Evolutionary conservation across 2,113 vertebrate genomes (phyloP).

Genomic region (Collichthys lucidus): DNA sequence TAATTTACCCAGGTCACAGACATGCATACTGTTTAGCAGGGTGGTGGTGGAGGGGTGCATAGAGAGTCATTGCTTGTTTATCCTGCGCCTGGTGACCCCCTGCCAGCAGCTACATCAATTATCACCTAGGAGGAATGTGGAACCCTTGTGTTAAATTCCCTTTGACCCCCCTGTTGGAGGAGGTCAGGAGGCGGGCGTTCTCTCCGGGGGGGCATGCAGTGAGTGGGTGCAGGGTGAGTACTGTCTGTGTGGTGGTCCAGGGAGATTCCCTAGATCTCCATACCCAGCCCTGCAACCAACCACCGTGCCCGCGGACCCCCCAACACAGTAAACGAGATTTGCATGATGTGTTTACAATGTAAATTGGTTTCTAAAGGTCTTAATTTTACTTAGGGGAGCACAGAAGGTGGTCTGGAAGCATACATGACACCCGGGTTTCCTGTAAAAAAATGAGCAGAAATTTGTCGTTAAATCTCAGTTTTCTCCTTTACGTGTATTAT

Average conservation of each 20-base stretch:
- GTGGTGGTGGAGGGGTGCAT: slow-evolving; percentile 41
- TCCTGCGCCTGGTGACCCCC: slow-evolving; percentile 82
- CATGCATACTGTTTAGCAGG: slow-evolving; percentile 60
- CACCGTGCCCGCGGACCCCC: slow-evolving; percentile 54
- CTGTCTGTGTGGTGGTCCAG: slow-evolving; percentile 53
- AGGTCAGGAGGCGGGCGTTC: slow-evolving; percentile 80
- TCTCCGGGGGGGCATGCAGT: slow-evolving; percentile 63
- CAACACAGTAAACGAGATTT: slow-evolving; percentile 73
- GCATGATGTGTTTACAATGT: slow-evolving; percentile 78
- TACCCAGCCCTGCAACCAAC: slow-evolving; percentile 51
- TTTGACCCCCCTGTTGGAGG: slow-evolving; percentile 84
- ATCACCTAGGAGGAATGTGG: slow-evolving; percentile 89
- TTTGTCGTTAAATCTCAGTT: slow-evolving; percentile 2
- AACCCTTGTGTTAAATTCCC: slow-evolving; percentile 84
- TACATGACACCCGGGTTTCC: slow-evolving; percentile 1
- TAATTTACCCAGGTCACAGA: slow-evolving; percentile 78
- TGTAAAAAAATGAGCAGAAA: not conserved
- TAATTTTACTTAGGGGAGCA: slow-evolving; percentile 63
- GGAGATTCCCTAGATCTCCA: slow-evolving; percentile 52
- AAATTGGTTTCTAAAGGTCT: slow-evolving; percentile 68
- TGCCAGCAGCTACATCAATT: slow-evolving; percentile 85
- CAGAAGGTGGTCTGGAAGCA: slow-evolving; percentile 52
- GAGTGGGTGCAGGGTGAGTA: slow-evolving; percentile 61
- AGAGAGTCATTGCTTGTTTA: slow-evolving; percentile 81
- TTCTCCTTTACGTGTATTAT: slow-evolving; percentile 30